Conservation (phyloP, 2,797 vertebrate species). For the Clarias pachynema region DNA sequence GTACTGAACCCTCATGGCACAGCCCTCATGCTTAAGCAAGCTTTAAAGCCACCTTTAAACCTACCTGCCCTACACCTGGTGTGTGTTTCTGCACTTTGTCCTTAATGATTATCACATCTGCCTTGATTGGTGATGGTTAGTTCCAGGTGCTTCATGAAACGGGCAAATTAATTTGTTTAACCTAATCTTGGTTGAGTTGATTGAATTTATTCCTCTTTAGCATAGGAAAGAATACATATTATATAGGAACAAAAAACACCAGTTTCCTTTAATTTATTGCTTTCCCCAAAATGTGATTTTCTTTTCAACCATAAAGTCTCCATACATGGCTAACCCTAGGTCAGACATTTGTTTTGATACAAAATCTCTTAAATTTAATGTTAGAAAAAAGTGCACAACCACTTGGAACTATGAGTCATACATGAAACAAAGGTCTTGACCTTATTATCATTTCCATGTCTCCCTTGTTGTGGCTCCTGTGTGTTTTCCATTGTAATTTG, state of each 20-base stretch:
- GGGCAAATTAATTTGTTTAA: not conserved
- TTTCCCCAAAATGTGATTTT: not conserved
- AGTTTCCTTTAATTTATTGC: not conserved
- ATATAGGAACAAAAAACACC: not conserved
- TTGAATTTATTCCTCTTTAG: not conserved
- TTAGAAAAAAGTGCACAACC: not conserved
- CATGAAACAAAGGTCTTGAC: conserved; percentile 40
- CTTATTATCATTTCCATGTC: conserved; percentile 23
- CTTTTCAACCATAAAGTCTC: not conserved
- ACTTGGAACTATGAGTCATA: not conserved
- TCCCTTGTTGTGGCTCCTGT: conserved; percentile 18
- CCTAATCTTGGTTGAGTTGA: not conserved
- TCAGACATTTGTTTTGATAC: conserved; percentile 45
- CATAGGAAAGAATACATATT: not conserved
- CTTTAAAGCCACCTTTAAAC: not conserved
- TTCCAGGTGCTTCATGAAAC: not conserved
- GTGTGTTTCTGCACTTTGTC: not conserved
- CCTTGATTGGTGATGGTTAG: not conserved
- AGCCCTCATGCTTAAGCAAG: conserved; percentile 7
- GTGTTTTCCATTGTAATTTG: conserved; percentile 12
- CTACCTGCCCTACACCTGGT: not conserved
- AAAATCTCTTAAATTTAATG: not conserved
- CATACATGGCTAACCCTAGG: conserved; percentile 17
- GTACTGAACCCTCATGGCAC: conserved; percentile 61
- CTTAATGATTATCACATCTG: not conserved